Evolutionary conservation across 1,140 invertebrate genomes (phyloP), one percentile per base, ranked within the genome.

Genomic region (Bombus superbus): DNA sequence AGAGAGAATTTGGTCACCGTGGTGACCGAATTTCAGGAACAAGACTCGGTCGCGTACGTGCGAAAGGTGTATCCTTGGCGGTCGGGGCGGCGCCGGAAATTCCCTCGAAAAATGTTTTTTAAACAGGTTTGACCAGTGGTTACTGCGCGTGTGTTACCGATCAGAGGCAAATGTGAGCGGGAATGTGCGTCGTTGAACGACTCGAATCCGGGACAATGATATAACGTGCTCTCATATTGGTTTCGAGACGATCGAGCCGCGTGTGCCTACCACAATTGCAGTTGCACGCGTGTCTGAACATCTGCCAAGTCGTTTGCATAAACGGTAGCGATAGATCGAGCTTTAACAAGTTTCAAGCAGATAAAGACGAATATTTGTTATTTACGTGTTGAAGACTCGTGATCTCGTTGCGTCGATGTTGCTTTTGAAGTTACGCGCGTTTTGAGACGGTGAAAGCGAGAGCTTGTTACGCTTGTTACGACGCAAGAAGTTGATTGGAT

Each of bases 11-110:
- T 59, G 57, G 10, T 59, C 2, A 10, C 25, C 47, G 15, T 11
- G n/a, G 32, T 22, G 18, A n/a, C 25, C 73, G 44, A 75, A 8
- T 69, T 68, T 72, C 64, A 40, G 75, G 47, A 59, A 35, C 59
- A 66, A 82, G n/a, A 76, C 32, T 11, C 32, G 32, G 10, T 73
- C 57, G 44, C 11, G 64, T 32, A 18, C 38, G 35, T 18, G 71
- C 59, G 78, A 82, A 86, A 83, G 59, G 57, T 53, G 57, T 72
- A 90, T 90, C 77, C 85, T 90, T 87, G 85, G n/a, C 76, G 35
- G 32, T 87, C 73, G 66, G 89, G 88, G 88, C 88, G 88, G 59
- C 88, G 76, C 88, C 88, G 88, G 88, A 90, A 90, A 89, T 81
- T 84, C 77, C 73, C 35, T 77, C 47, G 38, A 18, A 83, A 81